Evolutionary conservation across 2,797 vertebrate genomes (phyloP), one percentile per base, ranked within the genome.

Genomic region (Sebastolobus altivelis): DNA sequence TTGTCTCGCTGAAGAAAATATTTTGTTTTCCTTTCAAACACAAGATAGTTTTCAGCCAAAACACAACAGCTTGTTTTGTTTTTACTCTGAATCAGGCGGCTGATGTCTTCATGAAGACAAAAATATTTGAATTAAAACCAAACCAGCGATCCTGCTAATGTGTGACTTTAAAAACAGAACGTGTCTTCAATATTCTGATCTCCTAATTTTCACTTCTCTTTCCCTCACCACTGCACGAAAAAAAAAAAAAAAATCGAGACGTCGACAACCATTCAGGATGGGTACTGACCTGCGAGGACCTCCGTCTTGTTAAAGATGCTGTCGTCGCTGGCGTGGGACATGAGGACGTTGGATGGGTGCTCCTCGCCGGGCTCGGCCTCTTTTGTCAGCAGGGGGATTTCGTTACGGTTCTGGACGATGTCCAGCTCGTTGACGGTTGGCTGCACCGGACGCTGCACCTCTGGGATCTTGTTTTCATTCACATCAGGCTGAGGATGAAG

Each of bases 251-350:
- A 33, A 31, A 55, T 38, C 1, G 14, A 63, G 35, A 40, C 22
- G 2, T 10, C 0, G n/a, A 25, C 63, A 54, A 14, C 18, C 54
- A 29, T 5, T 29, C 10, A 5, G 35, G 74, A 13, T 4, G 14
- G 0, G 22, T 5, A 87, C 93, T 95, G 91, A 99, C 98, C 98
- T 94, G 97, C 97, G 9, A 99, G 95, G 70, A 99, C 97, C 91
- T 99, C 98, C 0, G 96, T 98, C 90, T 97, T 98, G 86, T 96
- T 95, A 52, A 98, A 96, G 91, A 98, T 93, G 94, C 95, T 93
- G 83, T 96, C 93, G 3, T 96, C 95, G 16, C 91, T 90, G 40
- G 97, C 96, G 83, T 97, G 97, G 61, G 98, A 94, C 96, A 98
- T 97, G 40, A 96, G 96, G 75, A 99, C 97, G 66, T 96, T 97